phyloP scores from a whole-genome alignment of 2,888 invertebrate genomes.

The Synergus itoensis region DNA sequence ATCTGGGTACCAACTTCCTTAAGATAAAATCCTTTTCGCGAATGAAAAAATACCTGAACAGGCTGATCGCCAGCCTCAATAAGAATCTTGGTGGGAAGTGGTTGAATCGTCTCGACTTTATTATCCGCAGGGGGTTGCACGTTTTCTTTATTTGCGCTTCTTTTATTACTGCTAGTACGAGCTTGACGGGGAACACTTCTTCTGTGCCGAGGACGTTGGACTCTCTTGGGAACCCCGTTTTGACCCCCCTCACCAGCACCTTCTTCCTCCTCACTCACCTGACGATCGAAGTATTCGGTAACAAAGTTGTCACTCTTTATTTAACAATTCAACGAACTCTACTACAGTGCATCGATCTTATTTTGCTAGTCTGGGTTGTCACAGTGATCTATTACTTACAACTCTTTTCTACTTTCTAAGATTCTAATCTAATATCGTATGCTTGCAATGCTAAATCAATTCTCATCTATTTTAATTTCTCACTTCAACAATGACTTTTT shows the following conservation, averaged over 20 bases:
- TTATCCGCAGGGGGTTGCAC: slow-evolving; percentile 51
- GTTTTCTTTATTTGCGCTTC: slow-evolving; percentile 58
- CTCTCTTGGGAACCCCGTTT: slow-evolving; percentile 75
- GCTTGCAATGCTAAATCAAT: neutral
- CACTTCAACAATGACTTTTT: neutral
- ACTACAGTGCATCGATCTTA: neutral
- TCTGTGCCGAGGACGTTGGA: slow-evolving; percentile 77
- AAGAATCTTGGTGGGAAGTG: slow-evolving; percentile 54
- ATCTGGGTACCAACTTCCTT: neutral
- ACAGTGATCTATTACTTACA: slow-evolving; percentile 16
- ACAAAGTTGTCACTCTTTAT: slow-evolving; percentile 16
- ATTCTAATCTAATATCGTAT: neutral
- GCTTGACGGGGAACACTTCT: slow-evolving; percentile 73
- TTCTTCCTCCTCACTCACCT: slow-evolving; percentile 73
- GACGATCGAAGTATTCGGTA: slow-evolving; percentile 40
- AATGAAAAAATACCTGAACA: slow-evolving; percentile 57
- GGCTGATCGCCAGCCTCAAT: slow-evolving; percentile 55
- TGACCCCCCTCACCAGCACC: slow-evolving; percentile 76
- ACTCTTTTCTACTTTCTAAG: neutral
- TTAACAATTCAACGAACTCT: neutral
- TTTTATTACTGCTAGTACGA: slow-evolving; percentile 60
- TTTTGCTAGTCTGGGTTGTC: slow-evolving; percentile 13
- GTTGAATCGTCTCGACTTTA: slow-evolving; percentile 55
- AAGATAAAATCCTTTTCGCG: slow-evolving; percentile 5
- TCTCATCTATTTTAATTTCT: neutral